Evolutionary conservation across 2,888 invertebrate genomes (phyloP).

Genomic region (Bursaphelenchus okinawaensis): DNA sequence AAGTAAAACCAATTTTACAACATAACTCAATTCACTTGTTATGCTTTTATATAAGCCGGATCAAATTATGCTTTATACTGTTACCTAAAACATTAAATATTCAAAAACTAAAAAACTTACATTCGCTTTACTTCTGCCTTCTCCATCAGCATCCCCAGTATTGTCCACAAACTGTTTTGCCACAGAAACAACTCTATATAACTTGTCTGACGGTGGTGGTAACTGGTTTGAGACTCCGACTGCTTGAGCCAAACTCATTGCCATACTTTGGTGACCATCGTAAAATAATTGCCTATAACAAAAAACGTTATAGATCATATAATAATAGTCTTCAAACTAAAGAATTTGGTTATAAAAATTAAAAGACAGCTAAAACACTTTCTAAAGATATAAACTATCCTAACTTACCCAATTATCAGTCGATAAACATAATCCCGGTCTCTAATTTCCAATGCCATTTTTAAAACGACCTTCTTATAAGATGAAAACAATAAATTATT

Average conservation of each 20-base stretch:
- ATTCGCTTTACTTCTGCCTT: conserved; percentile 22
- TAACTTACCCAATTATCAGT: conserved; percentile 77
- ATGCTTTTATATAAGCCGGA: too few species aligned
- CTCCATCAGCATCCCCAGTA: conserved; percentile 41
- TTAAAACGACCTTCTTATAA: too few species aligned
- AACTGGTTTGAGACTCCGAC: conserved; percentile 80
- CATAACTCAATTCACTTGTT: too few species aligned
- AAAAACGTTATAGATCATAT: background rate
- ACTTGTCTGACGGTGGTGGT: conserved; percentile 88
- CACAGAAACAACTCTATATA: conserved; percentile 69
- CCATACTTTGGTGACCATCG: conserved; percentile 90
- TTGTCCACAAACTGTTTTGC: conserved; percentile 55
- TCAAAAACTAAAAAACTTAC: conserved; percentile 4
- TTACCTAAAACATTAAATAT: too few species aligned
- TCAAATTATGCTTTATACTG: too few species aligned
- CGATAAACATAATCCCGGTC: conserved; percentile 81
- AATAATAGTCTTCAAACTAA: background rate
- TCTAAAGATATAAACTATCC: background rate
- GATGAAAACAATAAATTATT: too few species aligned
- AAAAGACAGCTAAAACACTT: too few species aligned
- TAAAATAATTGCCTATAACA: conserved; percentile 83
- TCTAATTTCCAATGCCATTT: conserved; percentile 67
- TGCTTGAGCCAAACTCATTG: conserved; percentile 72
- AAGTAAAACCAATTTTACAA: too few species aligned
- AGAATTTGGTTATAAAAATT: background rate